Evolutionary conservation across 2,888 invertebrate genomes (phyloP).

Genomic region (Plagodis dolabraria): DNA sequence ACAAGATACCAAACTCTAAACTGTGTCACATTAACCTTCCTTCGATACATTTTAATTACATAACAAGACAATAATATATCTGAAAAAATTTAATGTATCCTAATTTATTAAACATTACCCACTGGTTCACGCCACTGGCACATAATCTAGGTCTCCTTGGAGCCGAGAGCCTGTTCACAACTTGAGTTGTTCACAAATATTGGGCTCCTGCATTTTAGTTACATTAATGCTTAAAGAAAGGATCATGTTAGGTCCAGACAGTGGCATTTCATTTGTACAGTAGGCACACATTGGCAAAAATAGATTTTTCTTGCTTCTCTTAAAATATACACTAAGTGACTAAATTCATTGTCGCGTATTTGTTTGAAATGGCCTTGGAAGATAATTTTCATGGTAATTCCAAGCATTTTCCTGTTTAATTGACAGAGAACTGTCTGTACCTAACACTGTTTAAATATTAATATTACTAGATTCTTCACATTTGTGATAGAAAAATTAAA

Average conservation of each 20-base stretch:
- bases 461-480: slow-evolving; percentile 52
- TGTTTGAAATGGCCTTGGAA: slow-evolving; percentile 37
- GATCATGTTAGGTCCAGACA: slow-evolving; percentile 71
- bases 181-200: slow-evolving; percentile 69
- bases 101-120: slow-evolving; percentile 81
- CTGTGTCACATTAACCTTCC: slow-evolving; percentile 68
- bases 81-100: slow-evolving; percentile 83
- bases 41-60: slow-evolving; percentile 83
- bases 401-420: slow-evolving; percentile 66
- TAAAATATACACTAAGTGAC: slow-evolving; percentile 18
- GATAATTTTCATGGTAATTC: slow-evolving; percentile 38
- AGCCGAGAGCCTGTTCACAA: slow-evolving; percentile 63
- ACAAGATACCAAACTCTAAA: slow-evolving; percentile 71
- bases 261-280: slow-evolving; percentile 46
- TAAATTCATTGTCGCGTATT: slow-evolving; percentile 21
- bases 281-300: slow-evolving; percentile 41
- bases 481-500: slow-evolving; percentile 45
- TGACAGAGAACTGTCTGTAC: slow-evolving; percentile 67
- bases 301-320: slow-evolving; percentile 30
- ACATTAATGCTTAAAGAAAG: slow-evolving; percentile 62
- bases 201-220: slow-evolving; percentile 59
- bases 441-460: slow-evolving; percentile 61
- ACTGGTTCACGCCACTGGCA: slow-evolving; percentile 78
- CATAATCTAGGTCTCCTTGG: slow-evolving; percentile 60
- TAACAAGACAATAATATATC: slow-evolving; percentile 86